phyloP scores from a whole-genome alignment of 2,797 vertebrate species.

The Onychomys torridus region DNA sequence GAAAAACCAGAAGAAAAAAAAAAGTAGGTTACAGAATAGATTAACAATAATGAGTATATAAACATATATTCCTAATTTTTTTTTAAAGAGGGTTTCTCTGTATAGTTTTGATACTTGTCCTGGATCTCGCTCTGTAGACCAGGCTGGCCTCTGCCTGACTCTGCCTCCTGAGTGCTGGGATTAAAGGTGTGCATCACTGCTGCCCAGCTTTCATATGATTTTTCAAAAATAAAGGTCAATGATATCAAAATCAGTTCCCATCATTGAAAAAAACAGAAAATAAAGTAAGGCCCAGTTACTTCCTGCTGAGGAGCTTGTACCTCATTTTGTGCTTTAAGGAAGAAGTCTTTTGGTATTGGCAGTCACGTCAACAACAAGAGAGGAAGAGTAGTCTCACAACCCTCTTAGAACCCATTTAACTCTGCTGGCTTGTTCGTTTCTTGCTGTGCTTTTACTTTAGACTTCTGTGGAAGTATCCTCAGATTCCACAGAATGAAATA shows the following conservation, averaged over 20 bases:
- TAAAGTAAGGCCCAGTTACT: background rate
- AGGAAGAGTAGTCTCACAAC: background rate
- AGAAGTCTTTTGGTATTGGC: background rate
- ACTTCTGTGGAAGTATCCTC: background rate
- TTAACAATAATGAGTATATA: background rate
- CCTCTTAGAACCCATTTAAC: background rate
- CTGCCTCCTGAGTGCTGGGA: too few species aligned
- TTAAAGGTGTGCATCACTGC: too few species aligned
- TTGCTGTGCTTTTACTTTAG: background rate
- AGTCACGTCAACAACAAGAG: background rate
- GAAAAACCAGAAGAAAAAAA: too few species aligned
- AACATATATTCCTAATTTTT: background rate
- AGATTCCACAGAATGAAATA: background rate
- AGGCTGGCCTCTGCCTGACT: too few species aligned
- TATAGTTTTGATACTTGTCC: too few species aligned
- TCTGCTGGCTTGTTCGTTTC: background rate
- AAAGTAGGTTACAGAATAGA: constrained; percentile 4
- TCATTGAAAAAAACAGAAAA: background rate
- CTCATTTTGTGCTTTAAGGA: background rate
- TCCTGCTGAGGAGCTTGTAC: background rate
- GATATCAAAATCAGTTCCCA: background rate
- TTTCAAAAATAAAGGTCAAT: background rate
- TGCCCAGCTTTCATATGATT: background rate
- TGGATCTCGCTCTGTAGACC: too few species aligned
- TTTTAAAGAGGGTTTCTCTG: too few species aligned